phyloP scores from a whole-genome alignment of 2,888 invertebrate species.

The Diarsia mendica region DNA sequence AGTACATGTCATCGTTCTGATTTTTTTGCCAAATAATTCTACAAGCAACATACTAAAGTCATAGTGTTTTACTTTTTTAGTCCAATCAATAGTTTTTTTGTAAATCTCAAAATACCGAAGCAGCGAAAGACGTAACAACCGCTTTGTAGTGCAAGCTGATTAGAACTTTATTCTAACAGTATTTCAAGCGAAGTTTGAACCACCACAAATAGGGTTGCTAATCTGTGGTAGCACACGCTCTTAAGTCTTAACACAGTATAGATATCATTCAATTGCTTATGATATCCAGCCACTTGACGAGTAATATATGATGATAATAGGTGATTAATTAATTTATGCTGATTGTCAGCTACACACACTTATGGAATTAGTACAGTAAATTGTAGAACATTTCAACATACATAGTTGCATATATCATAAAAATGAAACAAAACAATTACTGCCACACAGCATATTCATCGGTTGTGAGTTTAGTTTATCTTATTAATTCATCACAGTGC shows the following conservation, averaged over 20 bases:
- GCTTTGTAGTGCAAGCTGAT: too few species aligned
- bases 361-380: background rate
- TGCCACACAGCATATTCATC: background rate
- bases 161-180: too few species aligned
- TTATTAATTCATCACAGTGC: background rate
- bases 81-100: too few species aligned
- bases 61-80: too few species aligned
- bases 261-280: constrained; percentile 10
- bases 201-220: too few species aligned
- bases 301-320: background rate
- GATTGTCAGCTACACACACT: background rate
- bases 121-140: too few species aligned
- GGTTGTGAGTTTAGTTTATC: constrained; percentile 34
- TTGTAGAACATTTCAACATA: background rate
- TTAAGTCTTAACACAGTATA: background rate
- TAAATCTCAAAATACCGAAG: too few species aligned
- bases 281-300: constrained; percentile 11
- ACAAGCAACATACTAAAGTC: too few species aligned
- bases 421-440: background rate
- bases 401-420: background rate
- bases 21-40: too few species aligned
- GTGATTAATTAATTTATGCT: background rate
- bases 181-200: too few species aligned
- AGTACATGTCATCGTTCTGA: too few species aligned
- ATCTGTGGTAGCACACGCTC: too few species aligned